Evolutionary conservation across 2,888 invertebrate species (phyloP).

Genomic region (Frankliniella fusca): DNA sequence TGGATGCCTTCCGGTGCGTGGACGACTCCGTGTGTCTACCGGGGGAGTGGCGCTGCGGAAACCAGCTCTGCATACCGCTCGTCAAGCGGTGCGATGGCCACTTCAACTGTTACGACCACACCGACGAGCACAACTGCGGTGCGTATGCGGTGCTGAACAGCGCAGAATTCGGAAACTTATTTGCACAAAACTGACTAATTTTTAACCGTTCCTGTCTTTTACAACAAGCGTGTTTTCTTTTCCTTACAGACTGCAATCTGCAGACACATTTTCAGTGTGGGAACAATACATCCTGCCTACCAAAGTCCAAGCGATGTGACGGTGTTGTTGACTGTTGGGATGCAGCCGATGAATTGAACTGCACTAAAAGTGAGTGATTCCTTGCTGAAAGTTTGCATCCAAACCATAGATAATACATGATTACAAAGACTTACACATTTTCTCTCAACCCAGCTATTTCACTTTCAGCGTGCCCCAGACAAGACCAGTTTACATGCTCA

Average conservation of each 20-base stretch:
- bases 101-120: conserved; percentile 68
- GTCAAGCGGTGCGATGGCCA: conserved; percentile 66
- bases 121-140: conserved; percentile 72
- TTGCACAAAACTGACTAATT: not conserved
- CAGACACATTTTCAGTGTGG: conserved; percentile 68
- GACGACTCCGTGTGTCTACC: conserved; percentile 57
- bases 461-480: conserved; percentile 54
- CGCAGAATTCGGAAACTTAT: not conserved
- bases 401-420: not conserved
- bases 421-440: conserved; percentile 43
- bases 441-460: conserved; percentile 51
- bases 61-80: conserved; percentile 62
- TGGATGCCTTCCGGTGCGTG: conserved; percentile 53
- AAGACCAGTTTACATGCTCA: conserved; percentile 57
- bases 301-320: conserved; percentile 64
- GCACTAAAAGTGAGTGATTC: conserved; percentile 55
- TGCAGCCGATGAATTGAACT: conserved; percentile 67
- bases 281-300: conserved; percentile 66
- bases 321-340: conserved; percentile 75
- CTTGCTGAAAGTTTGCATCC: not conserved
- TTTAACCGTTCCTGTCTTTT: not conserved
- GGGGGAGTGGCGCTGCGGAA: conserved; percentile 67
- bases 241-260: conserved; percentile 59
- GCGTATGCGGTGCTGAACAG: conserved; percentile 42
- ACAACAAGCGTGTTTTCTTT: conserved; percentile 7